Evolutionary conservation across 2,113 vertebrate species (phyloP), one percentile per base, ranked within the genome.

Genomic region (Colistium nudipinnis): DNA sequence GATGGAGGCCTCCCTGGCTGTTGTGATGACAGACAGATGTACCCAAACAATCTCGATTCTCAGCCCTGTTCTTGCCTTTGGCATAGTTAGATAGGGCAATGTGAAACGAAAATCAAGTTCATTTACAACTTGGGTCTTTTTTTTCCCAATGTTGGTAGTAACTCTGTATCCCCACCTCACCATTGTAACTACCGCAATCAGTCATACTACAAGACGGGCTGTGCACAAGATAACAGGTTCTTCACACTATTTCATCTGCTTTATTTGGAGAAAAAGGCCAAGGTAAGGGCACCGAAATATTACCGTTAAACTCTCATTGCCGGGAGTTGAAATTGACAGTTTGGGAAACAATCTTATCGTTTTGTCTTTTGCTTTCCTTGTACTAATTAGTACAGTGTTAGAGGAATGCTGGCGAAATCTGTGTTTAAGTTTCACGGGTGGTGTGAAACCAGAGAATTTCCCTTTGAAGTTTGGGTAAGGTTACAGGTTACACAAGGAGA

Each of bases 401-500:
- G 45, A 49, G 12, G 31, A 10, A 27, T 63, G 20, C 36, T 16
- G 16, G 3, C 14, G 61, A 24, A 63, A 53, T 48, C 27, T 31
- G 7, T 48, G 19, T 36, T 39, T 48, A 48, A 7, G 14, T 33
- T n/a, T 19, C n/a, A 8, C 6, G 48, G 30, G 19, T 24, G 56
- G 8, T 24, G 6, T n/a, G 14, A 49, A 63, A 77, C 30, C 3
- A 19, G 24, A 56, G 24, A 56, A 16, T 39, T 47, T 67, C 3
- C 13, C 17, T 55, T 62, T 36, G 6, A 30, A n/a, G 49, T 67
- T 11, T 31, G 20, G 4, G 0, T 13, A 44, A 31, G 20, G 25
- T 74, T 49, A 60, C 6, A 69, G 24, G 25, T n/a, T n/a, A 53
- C 52, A 47, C 17, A 27, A 62, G 30, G 31, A 31, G 62, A 41